phyloP scores from a whole-genome alignment of 2,888 invertebrate species.

The Platerodrilus igneus region DNA sequence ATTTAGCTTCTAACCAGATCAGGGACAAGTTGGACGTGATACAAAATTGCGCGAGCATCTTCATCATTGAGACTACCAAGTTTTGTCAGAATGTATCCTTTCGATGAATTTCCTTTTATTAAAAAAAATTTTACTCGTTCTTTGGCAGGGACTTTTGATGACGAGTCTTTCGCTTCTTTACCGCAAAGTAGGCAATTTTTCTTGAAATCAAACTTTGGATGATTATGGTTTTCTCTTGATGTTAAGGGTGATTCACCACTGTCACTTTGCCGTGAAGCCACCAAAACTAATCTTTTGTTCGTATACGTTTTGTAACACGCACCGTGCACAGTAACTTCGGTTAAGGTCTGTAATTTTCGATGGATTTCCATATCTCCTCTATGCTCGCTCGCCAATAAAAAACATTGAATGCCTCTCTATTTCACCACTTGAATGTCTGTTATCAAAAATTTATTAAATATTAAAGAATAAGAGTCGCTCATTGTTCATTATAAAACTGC shows the following conservation, averaged over 20 bases:
- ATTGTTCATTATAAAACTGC: neutral
- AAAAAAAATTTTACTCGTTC: neutral
- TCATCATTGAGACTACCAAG: slow-evolving; percentile 1
- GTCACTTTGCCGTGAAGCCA: neutral
- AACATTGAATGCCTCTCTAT: neutral
- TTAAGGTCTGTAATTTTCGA: neutral
- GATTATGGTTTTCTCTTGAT: slow-evolving; percentile 1
- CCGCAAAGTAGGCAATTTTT: slow-evolving; percentile 4
- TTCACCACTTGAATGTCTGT: slow-evolving; percentile 1
- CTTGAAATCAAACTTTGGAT: slow-evolving; percentile 1
- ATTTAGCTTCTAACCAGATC: slow-evolving; percentile 2
- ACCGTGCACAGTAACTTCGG: neutral
- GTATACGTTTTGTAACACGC: slow-evolving; percentile 1
- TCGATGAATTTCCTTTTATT: neutral
- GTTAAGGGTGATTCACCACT: slow-evolving; percentile 1
- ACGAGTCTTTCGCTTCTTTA: neutral
- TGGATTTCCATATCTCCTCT: neutral
- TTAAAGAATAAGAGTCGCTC: slow-evolving; percentile 2
- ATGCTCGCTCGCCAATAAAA: neutral
- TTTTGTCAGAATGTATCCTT: slow-evolving; percentile 1
- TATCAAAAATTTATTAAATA: no score
- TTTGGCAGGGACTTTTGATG: neutral
- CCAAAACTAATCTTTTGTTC: slow-evolving; percentile 2
- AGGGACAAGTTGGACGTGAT: no score
- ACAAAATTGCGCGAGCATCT: slow-evolving; percentile 1